phyloP scores from a whole-genome alignment of 2,797 vertebrate species.

The Pangasius macronema region DNA sequence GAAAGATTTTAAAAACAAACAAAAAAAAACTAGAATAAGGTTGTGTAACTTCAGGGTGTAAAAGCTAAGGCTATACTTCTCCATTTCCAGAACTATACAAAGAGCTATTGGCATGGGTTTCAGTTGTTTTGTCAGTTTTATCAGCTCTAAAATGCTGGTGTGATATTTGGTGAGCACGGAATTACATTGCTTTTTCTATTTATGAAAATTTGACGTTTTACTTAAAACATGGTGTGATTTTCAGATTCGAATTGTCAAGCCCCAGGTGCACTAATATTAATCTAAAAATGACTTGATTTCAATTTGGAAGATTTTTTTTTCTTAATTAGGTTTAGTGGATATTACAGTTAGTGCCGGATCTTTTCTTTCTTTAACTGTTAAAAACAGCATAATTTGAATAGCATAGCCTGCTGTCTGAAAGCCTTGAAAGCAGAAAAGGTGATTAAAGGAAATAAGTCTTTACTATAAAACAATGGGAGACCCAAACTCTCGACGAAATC shows the following conservation, averaged over 20 bases:
- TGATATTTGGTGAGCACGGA: slow-evolving; percentile 64
- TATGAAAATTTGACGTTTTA: slow-evolving; percentile 59
- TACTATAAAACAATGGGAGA: slow-evolving; percentile 95
- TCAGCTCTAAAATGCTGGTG: slow-evolving; percentile 54
- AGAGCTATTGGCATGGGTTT: slow-evolving; percentile 64
- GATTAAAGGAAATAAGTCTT: slow-evolving; percentile 58
- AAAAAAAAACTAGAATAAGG: slow-evolving; percentile 32
- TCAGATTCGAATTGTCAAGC: slow-evolving; percentile 65
- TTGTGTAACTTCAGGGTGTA: slow-evolving; percentile 18
- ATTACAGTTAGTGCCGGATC: slow-evolving; percentile 79
- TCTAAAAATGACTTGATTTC: slow-evolving; percentile 75
- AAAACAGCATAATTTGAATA: slow-evolving; percentile 34
- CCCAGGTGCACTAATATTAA: slow-evolving; percentile 64
- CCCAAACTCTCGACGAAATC: slow-evolving; percentile 99
- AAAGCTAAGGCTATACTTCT: slow-evolving; percentile 33
- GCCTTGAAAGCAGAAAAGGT: slow-evolving; percentile 12
- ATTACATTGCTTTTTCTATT: slow-evolving; percentile 45
- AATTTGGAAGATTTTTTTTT: slow-evolving; percentile 57
- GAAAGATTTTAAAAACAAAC: slow-evolving; percentile 2
- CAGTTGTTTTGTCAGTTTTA: slow-evolving; percentile 57
- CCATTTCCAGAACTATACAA: slow-evolving; percentile 17
- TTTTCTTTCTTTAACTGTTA: slow-evolving; percentile 59
- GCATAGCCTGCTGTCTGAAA: slow-evolving; percentile 9
- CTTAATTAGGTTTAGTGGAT: slow-evolving; percentile 73
- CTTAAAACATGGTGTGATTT: slow-evolving; percentile 67